Base-by-base conservation (phyloP, 1,140 invertebrate genomes). In the Saccostrea glomerata region DNA sequence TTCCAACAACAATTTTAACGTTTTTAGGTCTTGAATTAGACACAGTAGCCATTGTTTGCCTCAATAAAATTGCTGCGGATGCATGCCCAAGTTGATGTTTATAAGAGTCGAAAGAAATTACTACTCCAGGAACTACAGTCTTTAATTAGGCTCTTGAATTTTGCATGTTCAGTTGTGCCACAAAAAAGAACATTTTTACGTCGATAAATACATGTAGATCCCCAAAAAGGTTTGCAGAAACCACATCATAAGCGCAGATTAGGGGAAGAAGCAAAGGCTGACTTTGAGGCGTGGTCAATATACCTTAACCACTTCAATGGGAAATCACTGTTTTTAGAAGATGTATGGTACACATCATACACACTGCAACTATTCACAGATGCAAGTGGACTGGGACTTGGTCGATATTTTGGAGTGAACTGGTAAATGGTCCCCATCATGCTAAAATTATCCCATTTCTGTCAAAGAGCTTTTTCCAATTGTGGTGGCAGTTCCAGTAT, bases 11-110 rank as follows among this genome's bases (percentile, higher is more conserved):
- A 15, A 60, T 60, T 13, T 30, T 91, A 23, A 86, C 82, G 0
- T 86, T 88, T 66, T 40, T 88, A 17, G 88, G 87, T 12, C 30
- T 89, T 6, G 82, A 89, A 25, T n/a, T 89, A 13, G 85, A 91
- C 56, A 54, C 85, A 15, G 40, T 77, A 7, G 1, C 4, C n/a
- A 83, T 91, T 12, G 73, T 0, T 70, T 90, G 20, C 83, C 90
- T n/a, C 25, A 15, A 66, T 89, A 36, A 89, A 89, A 63, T 7
- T 87, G 11, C 20, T 30, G 0, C 85, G 89, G 25, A 55, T 88
- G 2, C 17, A n/a, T 1, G 7, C n/a, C 11, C 11, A 30, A n/a
- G 20, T 88, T 36, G 30, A 36, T 0, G 25, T 7, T 9, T 1
- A 12, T 36, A 25, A n/a, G 58, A 60, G 20, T 5, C 13, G 56